Conservation (phyloP, 2,113 vertebrate genomes). For the Plectropomus leopardus region DNA sequence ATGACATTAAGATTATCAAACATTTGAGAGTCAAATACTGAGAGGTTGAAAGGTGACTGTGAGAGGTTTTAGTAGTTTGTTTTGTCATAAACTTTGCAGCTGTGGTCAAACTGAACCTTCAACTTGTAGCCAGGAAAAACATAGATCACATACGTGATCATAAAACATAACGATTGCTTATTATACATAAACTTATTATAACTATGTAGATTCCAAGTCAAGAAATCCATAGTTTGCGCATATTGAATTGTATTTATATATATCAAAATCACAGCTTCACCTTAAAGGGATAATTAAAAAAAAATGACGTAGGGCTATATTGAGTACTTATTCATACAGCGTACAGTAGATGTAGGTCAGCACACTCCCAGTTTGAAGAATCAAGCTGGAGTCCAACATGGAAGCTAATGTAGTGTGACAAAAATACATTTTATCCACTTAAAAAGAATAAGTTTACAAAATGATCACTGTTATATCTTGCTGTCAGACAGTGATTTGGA, state of each 20-base stretch:
- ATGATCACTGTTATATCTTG: no score
- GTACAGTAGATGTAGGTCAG: no score
- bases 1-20: constrained; percentile 10
- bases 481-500: no score
- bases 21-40: not conserved
- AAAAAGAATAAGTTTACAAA: no score
- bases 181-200: not conserved
- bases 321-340: no score
- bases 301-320: no score
- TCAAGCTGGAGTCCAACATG: no score
- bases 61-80: not conserved
- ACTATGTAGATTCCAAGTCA: not conserved
- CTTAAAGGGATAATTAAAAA: not conserved
- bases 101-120: constrained; percentile 1
- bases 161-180: not conserved
- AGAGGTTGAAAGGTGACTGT: not conserved
- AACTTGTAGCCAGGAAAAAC: not conserved
- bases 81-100: not conserved
- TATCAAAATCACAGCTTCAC: not conserved
- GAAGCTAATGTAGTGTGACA: no score
- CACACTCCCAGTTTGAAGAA: no score
- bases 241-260: not conserved
- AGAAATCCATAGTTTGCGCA: not conserved
- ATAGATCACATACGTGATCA: not conserved
- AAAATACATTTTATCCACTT: no score